Conservation (phyloP, 92 coral and sea anemone genomes). For the Parazoanthus atlanticus region DNA sequence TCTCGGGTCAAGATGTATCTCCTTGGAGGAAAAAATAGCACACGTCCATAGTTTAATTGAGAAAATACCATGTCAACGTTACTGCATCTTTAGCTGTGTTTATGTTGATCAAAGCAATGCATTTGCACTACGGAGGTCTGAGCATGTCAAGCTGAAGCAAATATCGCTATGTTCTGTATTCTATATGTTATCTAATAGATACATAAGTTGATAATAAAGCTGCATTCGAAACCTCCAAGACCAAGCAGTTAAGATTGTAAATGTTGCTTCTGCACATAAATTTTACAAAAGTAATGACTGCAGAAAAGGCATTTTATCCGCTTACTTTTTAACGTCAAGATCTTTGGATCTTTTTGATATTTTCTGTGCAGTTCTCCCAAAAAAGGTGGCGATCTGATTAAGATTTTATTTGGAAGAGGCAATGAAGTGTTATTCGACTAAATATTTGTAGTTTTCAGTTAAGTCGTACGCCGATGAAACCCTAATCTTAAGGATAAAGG, state of each 20-base stretch:
- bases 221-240: neutral
- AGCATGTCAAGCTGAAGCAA: neutral
- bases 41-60: neutral
- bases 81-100: neutral
- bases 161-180: neutral
- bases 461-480: neutral
- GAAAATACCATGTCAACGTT: neutral
- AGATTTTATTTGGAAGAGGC: neutral
- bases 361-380: neutral
- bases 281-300: no score
- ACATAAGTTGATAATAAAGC: neutral
- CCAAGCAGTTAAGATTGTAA: neutral
- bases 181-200: neutral
- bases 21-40: neutral
- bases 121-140: neutral
- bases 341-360: neutral
- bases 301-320: neutral
- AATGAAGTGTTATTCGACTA: neutral
- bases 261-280: no score
- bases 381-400: neutral
- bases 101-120: neutral
- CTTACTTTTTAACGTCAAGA: no score
- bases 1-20: neutral
- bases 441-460: neutral
- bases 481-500: neutral